Evolutionary conservation across 2,888 invertebrate species (phyloP).

Genomic region (Rhimphoctona megacephalus): DNA sequence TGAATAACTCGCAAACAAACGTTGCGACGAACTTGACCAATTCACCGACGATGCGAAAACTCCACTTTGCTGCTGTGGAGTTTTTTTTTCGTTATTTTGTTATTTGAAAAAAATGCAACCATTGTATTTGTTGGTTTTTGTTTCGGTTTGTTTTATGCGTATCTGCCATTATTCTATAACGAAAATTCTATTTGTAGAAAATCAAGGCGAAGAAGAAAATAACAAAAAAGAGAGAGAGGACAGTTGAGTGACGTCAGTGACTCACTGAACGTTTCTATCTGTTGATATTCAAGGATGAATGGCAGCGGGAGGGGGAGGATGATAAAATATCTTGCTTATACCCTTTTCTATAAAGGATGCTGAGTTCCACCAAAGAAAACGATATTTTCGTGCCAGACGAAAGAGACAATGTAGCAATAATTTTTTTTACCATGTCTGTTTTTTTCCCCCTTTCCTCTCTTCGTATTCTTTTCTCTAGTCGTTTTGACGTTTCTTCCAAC

Average conservation of each 20-base stretch:
- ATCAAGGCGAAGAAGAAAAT: not conserved
- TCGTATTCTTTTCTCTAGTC: not conserved
- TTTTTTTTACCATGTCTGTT: not conserved
- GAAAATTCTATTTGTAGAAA: not conserved
- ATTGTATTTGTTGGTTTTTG: not conserved
- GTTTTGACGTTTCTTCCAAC: constrained; percentile 12
- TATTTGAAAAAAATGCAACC: not conserved
- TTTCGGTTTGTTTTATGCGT: not conserved
- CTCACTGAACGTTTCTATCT: constrained; percentile 24
- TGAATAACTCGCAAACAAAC: constrained; percentile 42
- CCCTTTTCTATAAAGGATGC: not conserved
- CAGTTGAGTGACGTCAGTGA: constrained; percentile 51
- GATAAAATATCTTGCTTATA: not conserved
- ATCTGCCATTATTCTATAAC: no score
- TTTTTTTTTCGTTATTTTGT: not conserved
- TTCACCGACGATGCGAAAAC: not conserved
- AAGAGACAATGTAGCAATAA: constrained; percentile 36
- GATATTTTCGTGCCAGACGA: constrained; percentile 40
- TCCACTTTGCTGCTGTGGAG: not conserved
- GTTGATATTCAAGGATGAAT: constrained; percentile 33
- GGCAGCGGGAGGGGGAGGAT: not conserved
- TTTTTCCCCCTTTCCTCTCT: not conserved
- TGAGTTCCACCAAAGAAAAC: constrained; percentile 25
- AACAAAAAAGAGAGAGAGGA: not conserved
- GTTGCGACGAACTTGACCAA: constrained; percentile 40